Evolutionary conservation across 2,888 invertebrate genomes (phyloP), one percentile per base, ranked within the genome.

Genomic region (Phorcus lineatus): DNA sequence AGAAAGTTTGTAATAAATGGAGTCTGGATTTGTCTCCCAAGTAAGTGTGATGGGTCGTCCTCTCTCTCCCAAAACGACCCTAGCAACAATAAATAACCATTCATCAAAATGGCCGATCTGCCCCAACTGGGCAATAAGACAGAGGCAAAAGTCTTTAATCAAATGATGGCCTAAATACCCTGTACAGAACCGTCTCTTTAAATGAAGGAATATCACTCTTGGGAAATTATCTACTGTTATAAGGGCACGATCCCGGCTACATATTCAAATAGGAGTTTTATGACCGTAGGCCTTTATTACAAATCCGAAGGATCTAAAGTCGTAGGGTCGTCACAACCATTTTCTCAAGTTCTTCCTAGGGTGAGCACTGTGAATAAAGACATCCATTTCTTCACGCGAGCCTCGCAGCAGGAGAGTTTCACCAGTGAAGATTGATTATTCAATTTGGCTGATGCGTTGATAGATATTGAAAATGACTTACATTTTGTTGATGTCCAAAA

Each of bases 161-260:
- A 62, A 62, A 62, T 62, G 62, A 24, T 28, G 62, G 62, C 62
- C 24, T 62, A 62, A 62, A 62, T 62, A 62, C 62, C 62, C 28
- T 62, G 62, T 28, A 62, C 62, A 28, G 62, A 28, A 28, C 62
- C 62, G 62, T 62, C 62, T 62, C 62, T 62, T 62, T 62, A 62
- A 62, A 62, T 62, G 62, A 62, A 62, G 62, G 62, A 62, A 62
- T 62, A 24, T 62, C 62, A 62, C 62, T 62, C 62, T 28, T 62
- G 62, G 62, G 62, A 62, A 62, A 62, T 62, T 62, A 62, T 62
- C 62, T 62, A 62, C 62, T 28, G 62, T 62, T 62, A 62, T 62
- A 62, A 24, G 62, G 62, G 28, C 28, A 62, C 22, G 28, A 28
- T 24, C 62, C 62, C 16, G 28, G 62, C 62, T 28, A 62, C 62